phyloP scores from a whole-genome alignment of 2,888 invertebrate genomes.

The Hoplodrina blanda region DNA sequence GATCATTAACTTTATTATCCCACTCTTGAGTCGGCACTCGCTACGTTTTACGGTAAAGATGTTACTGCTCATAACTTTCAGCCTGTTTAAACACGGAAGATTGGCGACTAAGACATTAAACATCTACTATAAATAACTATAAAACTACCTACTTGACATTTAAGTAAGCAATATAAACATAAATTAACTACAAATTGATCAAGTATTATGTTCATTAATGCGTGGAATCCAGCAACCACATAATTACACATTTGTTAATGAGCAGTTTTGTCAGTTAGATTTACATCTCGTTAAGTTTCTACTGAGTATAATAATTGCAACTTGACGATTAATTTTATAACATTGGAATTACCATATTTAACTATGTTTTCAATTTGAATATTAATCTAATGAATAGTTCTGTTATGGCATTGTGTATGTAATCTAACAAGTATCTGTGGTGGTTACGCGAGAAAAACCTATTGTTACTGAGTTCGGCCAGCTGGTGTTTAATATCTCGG shows the following conservation, averaged over 20 bases:
- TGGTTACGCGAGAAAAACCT: constrained; percentile 56
- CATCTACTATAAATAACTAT: constrained; percentile 48
- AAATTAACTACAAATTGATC: constrained; percentile 67
- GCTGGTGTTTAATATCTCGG: constrained; percentile 70
- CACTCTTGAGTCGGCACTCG: constrained; percentile 67
- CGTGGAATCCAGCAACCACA: constrained; percentile 56
- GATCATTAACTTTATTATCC: constrained; percentile 73
- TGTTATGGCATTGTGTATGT: constrained; percentile 34
- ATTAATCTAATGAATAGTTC: constrained; percentile 38
- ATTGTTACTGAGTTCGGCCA: constrained; percentile 61
- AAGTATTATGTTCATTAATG: constrained; percentile 60
- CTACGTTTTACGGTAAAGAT: constrained; percentile 67
- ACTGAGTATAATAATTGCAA: constrained; percentile 46
- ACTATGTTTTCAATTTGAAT: constrained; percentile 45
- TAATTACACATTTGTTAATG: constrained; percentile 65
- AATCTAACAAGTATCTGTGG: constrained; percentile 28
- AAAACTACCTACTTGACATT: constrained; percentile 60
- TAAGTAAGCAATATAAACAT: constrained; percentile 57
- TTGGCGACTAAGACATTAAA: constrained; percentile 44
- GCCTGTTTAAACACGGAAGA: constrained; percentile 58
- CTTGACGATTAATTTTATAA: constrained; percentile 41
- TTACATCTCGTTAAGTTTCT: constrained; percentile 53
- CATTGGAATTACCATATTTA: constrained; percentile 44
- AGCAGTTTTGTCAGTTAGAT: constrained; percentile 58
- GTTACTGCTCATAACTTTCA: constrained; percentile 67